These are phyloP conservation scores for Fregata magnificens DNA, from an alignment of 2,113 vertebrate genomes.

Conservation along the genomic window DNA sequence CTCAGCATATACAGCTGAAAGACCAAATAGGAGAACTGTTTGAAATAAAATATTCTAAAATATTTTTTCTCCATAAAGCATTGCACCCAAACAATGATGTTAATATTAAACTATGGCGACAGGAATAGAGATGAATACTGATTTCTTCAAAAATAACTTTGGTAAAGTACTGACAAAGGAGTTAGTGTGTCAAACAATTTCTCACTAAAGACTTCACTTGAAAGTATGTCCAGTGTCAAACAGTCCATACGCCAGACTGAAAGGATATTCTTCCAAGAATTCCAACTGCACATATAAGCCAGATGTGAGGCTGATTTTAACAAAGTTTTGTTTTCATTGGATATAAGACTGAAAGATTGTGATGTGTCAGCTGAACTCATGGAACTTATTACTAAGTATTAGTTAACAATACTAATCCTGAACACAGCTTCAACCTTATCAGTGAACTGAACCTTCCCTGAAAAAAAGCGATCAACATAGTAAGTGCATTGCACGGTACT, in stretches of 20 bases:
- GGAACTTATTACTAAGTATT: conserved; percentile 16
- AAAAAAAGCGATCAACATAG: background rate
- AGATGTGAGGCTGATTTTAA: conserved; percentile 50
- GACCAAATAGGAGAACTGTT: background rate
- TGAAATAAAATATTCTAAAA: background rate
- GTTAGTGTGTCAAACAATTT: conserved; percentile 36
- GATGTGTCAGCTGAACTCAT: conserved; percentile 44
- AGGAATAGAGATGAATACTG: conserved; percentile 2
- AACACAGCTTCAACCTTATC: conserved; percentile 1
- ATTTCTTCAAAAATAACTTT: conserved; percentile 32
- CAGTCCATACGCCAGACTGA: background rate
- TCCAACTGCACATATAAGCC: conserved; percentile 36
- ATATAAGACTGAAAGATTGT: conserved; percentile 12
- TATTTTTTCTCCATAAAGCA: background rate
- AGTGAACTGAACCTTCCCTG: background rate
- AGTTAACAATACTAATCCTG: conserved; percentile 17
- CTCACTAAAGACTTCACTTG: conserved; percentile 16
- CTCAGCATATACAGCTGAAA: background rate
- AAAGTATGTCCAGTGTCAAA: conserved; percentile 38
- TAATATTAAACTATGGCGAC: conserved; percentile 29
- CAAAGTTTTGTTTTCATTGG: conserved; percentile 44
- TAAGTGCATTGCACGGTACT: background rate
- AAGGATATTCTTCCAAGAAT: conserved; percentile 60
- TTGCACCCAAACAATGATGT: conserved; percentile 20
- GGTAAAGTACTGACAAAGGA: conserved; percentile 42